Base-by-base conservation (phyloP, 2,888 invertebrate species). In the Agrotis exclamationis region DNA sequence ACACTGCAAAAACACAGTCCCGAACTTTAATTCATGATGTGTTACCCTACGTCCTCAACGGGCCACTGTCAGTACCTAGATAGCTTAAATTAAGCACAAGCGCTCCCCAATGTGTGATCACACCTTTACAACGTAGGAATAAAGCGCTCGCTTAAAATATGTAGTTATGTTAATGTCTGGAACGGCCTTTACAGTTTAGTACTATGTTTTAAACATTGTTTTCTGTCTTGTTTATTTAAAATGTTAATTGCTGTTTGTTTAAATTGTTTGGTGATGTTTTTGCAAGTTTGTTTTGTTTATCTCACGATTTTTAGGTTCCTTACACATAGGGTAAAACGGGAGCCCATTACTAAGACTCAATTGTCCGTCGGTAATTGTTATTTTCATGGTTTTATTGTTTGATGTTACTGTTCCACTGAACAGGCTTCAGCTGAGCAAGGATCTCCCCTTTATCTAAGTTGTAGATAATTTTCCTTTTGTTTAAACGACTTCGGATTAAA, bases 21-120 rank as follows among this genome's bases (percentile, higher is more conserved):
- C 44, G 2, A 45, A 72, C n/a, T 72, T 76, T 72, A 80, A 80
- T 72, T 62, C 64, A 20, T 11, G 0, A 59, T 60, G 71, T 39
- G 1, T 5, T 64, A 28, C 73, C 68, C 76, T 78, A 83, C 72
- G 76, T 53, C 60, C 85, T 82, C 82, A 63, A 64, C 63, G 85
- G 83, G 68, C 76, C 54, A 74, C 80, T 82, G 78, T 83, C 82
- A 80, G 74, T 79, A 81, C 85, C 86, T 88, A 89, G 91, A 92
- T 91, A 87, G 90, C 85, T 84, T 79, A 88, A 93, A 92, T 92
- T 92, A 91, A 91, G 88, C 83, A 70, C 84, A 89, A 91, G 84
- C 84, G 84, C 58, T 78, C 92, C 89, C 90, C 48, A 44, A 82
- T 63, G 87, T 83, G 83, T 80, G 79, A 81, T 87, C 82, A 79